A percentile compares a stretch with the other conserved stretches of the same genome.
Evolutionary conservation across 2,797 vertebrate species (phyloP).

Genomic region (Bradypus variegatus): DNA sequence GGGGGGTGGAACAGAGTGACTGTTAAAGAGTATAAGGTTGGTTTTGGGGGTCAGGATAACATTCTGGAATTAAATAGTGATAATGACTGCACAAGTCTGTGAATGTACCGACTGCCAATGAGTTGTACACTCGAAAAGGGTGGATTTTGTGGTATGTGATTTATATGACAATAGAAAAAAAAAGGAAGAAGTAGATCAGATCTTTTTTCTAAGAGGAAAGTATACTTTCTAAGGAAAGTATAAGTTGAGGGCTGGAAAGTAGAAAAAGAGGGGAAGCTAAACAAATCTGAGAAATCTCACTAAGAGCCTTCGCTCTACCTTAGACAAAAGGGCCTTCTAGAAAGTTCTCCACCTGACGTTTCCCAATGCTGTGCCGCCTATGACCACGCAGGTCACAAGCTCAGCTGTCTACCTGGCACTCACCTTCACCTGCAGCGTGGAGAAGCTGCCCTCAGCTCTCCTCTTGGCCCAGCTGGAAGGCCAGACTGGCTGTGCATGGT

Average conservation of each 20-base stretch:
- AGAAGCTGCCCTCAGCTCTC: not conserved
- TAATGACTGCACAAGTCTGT: not conserved
- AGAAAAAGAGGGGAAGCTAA: not conserved
- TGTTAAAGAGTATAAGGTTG: not conserved
- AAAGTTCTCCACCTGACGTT: not conserved
- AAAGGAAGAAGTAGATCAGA: not conserved
- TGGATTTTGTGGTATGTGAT: not conserved
- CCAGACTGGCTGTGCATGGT: not conserved
- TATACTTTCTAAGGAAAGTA: not conserved
- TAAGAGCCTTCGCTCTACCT: not conserved
- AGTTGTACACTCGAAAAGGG: not conserved
- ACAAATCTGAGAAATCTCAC: not conserved
- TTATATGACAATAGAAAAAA: not conserved
- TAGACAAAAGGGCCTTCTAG: not conserved
- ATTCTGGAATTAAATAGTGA: not conserved
- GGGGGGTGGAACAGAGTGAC: accelerated
- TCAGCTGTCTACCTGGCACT: not conserved
- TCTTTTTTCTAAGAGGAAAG: not conserved
- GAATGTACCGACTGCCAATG: not conserved
- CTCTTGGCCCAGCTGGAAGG: not conserved
- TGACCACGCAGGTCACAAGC: not conserved
- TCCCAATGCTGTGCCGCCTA: not conserved
- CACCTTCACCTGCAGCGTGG: not conserved
- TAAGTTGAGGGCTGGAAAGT: not conserved
- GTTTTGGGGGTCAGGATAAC: not conserved